A percentile compares a stretch with the other conserved stretches of the same genome.
These are phyloP conservation scores for Callinectes sapidus DNA, from an alignment of 2,888 invertebrate species.

Conservation along the genomic window DNA sequence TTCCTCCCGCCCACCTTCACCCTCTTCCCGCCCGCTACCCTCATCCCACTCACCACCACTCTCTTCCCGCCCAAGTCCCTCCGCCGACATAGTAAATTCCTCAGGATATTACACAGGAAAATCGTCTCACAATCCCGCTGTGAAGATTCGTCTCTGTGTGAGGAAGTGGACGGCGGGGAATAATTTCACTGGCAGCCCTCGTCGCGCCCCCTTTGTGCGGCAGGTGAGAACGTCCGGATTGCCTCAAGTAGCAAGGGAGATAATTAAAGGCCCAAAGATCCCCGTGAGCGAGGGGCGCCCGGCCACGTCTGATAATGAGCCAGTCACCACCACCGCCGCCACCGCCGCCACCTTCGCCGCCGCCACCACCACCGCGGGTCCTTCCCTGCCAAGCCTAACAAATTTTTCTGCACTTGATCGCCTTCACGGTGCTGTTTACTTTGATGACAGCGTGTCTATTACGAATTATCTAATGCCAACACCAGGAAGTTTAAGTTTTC, in stretches of 20 bases:
- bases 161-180: conserved; percentile 13
- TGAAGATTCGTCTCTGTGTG: conserved; percentile 8
- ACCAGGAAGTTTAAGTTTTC: too few relatives aligned
- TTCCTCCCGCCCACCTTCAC: not conserved
- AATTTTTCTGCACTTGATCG: not conserved
- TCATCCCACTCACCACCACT: too few relatives aligned
- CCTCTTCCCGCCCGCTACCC: not conserved
- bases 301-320: not conserved
- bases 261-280: not conserved
- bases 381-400: not conserved
- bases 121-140: conserved; percentile 10
- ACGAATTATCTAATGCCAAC: too few relatives aligned
- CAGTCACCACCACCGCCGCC: not conserved
- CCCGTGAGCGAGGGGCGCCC: not conserved
- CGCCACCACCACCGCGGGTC: not conserved
- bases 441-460: not conserved
- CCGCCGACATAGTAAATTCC: not conserved
- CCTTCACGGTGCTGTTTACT: not conserved
- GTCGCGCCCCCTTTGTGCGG: conserved; percentile 3
- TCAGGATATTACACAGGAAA: not conserved
- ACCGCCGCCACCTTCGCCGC: not conserved
- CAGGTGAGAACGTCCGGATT: conserved; percentile 9
- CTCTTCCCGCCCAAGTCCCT: not conserved
- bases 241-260: conserved; percentile 30
- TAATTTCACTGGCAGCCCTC: not conserved